A percentile compares a stretch with the other conserved stretches of the same genome.
phyloP scores from a whole-genome alignment of 2,113 vertebrate genomes.

The Gymnorhina tibicen region DNA sequence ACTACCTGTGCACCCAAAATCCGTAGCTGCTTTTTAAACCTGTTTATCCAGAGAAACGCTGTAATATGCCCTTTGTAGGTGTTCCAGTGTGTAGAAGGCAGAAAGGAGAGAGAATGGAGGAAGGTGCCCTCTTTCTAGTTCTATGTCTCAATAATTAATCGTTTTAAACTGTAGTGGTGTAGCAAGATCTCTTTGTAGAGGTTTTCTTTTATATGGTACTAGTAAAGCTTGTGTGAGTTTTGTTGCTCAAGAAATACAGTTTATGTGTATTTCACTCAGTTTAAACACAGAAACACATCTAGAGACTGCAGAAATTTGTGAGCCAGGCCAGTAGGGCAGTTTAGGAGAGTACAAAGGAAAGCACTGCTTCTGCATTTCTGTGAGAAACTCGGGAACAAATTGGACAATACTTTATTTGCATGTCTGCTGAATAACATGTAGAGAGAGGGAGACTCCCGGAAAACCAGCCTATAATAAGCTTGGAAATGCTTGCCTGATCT shows the following conservation, averaged over 20 bases:
- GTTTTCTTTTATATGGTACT: not conserved
- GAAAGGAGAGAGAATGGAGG: not conserved
- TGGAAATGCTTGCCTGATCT: constrained; percentile 13
- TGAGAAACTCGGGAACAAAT: not conserved
- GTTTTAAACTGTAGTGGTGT: not conserved
- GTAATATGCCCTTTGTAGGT: not conserved
- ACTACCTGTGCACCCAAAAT: not conserved
- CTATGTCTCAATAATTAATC: not conserved
- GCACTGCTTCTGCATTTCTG: not conserved
- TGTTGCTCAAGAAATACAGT: not conserved
- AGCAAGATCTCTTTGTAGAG: not conserved
- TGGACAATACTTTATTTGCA: constrained; percentile 35
- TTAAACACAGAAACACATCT: not conserved
- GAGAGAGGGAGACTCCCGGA: not conserved
- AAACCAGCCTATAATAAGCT: not conserved
- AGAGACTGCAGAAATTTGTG: not conserved
- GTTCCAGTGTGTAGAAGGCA: not conserved
- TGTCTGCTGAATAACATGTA: not conserved
- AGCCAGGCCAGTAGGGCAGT: not conserved
- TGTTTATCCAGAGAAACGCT: not conserved
- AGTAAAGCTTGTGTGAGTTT: not conserved
- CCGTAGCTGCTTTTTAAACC: not conserved
- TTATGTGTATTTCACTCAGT: not conserved
- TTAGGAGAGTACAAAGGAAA: not conserved
- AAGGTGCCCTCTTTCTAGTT: not conserved